These are phyloP conservation scores for Caenorhabditis sp. DNA, from an alignment of 2,888 invertebrate genomes.

Conservation along the genomic window DNA sequence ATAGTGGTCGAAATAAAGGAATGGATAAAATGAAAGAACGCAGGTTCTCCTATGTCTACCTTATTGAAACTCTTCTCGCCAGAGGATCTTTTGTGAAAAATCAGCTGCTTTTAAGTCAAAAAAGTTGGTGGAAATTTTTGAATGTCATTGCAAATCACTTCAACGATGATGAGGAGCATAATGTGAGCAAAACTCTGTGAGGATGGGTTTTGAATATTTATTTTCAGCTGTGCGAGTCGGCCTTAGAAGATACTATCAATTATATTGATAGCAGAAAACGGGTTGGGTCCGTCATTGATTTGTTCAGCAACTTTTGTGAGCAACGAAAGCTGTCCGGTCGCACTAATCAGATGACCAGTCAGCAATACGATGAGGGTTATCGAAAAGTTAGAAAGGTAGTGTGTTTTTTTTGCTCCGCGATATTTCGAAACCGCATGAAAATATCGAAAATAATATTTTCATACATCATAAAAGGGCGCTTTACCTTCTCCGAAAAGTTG, in stretches of 20 bases:
- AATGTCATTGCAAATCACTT: constrained; percentile 1
- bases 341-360: constrained; percentile 12
- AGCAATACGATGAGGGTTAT: constrained; percentile 19
- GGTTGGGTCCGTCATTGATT: background rate
- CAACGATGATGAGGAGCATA: constrained; percentile 6
- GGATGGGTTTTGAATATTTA: too few relatives aligned
- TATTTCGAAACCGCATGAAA: too few relatives aligned
- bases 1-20: background rate
- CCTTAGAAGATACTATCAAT: constrained; percentile 18
- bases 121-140: constrained; percentile 7
- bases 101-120: constrained; percentile 1
- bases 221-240: constrained; percentile 27
- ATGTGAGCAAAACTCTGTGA: constrained; percentile 10
- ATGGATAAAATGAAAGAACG: constrained; percentile 7
- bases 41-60: constrained; percentile 16
- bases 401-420: too few relatives aligned
- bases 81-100: constrained; percentile 33
- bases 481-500: too few relatives aligned
- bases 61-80: constrained; percentile 17
- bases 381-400: constrained; percentile 17
- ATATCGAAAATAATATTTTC: too few relatives aligned
- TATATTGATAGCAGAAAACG: constrained; percentile 10
- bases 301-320: constrained; percentile 13
- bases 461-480: too few relatives aligned
- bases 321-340: background rate